Evolutionary conservation across 30 jellyfish, hydroid and myxozoan species (phyloP).

Genomic region (Kudoa iwatai): DNA sequence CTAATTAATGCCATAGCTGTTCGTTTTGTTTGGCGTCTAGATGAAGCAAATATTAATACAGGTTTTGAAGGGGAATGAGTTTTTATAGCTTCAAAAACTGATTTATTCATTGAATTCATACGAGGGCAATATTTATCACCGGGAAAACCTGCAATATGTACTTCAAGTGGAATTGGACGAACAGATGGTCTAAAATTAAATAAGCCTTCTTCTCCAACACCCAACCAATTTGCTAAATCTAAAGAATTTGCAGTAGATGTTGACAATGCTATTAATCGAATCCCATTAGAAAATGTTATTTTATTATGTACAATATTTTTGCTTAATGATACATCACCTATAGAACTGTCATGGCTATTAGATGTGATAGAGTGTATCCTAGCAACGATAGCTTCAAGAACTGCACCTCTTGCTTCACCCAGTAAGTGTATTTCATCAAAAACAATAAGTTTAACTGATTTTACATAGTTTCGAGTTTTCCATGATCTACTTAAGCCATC

Average conservation of each 20-base stretch:
- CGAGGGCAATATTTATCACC: slow-evolving; percentile 95
- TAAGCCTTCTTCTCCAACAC: slow-evolving; percentile 53
- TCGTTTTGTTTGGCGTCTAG: slow-evolving; percentile 75
- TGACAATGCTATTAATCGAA: slow-evolving; percentile 59
- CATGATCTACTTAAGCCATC: slow-evolving; percentile 89
- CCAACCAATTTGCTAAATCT: slow-evolving; percentile 92
- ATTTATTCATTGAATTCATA: slow-evolving; percentile 90
- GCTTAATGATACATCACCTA: no score
- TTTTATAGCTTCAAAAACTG: slow-evolving; percentile 52
- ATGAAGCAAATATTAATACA: slow-evolving; percentile 48
- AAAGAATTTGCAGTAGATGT: slow-evolving; percentile 93
- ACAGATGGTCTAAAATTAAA: slow-evolving; percentile 94
- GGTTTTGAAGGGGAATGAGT: slow-evolving; percentile 89
- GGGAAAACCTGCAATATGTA: slow-evolving; percentile 87
- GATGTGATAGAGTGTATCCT: slow-evolving; percentile 56
- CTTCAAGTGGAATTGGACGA: slow-evolving; percentile 93
- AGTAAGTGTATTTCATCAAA: slow-evolving; percentile 78
- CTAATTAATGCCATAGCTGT: slow-evolving; percentile 84
- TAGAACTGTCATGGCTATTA: no score
- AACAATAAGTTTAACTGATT: slow-evolving; percentile 27
- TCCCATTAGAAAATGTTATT: slow-evolving; percentile 9
- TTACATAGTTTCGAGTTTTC: slow-evolving; percentile 72
- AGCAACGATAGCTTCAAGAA: slow-evolving; percentile 68
- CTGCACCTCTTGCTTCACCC: slow-evolving; percentile 94
- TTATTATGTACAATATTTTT: no score